Evolutionary conservation across 2,797 vertebrate genomes (phyloP), one percentile per base, ranked within the genome.

Genomic region (Vespertilio murinus): DNA sequence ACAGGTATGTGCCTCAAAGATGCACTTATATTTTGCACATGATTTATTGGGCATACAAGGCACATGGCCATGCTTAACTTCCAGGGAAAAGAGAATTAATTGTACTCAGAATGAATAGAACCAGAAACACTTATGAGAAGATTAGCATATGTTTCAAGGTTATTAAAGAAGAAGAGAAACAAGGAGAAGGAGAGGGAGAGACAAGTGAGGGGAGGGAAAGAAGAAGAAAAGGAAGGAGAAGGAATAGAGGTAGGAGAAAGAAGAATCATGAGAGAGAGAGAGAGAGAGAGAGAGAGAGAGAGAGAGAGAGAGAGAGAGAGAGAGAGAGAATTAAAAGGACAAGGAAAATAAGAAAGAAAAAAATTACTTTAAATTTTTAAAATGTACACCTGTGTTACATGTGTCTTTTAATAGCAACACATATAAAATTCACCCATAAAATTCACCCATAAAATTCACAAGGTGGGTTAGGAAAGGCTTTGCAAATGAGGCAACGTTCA

Each of bases 171-270:
- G 64, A 22, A 33, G 40, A 70, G 23, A 78, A 42, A 40, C 4
- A 6, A 30, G n/a, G 9, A 54, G 47, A 35, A 11, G 30, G 30
- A 33, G 4, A 73, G 40, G 47, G 71, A 16, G 71, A 73, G 25
- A 45, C 70, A 73, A 16, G 64, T 10, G 16, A 74, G 17, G 25
- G 12, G 28, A 71, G 35, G 22, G 18, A 13, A 2, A 18, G 18
- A 33, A 16, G 4, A 13, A 49, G 0, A 13, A 12, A 40, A 1
- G 16, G 5, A 40, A 5, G 0, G 5, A 38, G 22, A 28, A 42
- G 45, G 16, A 12, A 12, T 2, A 11, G 18, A 25, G 18, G 25
- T 9, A 17, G 2, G 5, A 47, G 35, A 9, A 56, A 8, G 4
- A 8, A 45, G 18, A 42, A n/a, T n/a, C n/a, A n/a, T 42, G 13